A percentile compares a stretch with the other conserved stretches of the same genome.
Conservation (phyloP, 2,797 vertebrate genomes). For the Echiichthys vipera region DNA sequence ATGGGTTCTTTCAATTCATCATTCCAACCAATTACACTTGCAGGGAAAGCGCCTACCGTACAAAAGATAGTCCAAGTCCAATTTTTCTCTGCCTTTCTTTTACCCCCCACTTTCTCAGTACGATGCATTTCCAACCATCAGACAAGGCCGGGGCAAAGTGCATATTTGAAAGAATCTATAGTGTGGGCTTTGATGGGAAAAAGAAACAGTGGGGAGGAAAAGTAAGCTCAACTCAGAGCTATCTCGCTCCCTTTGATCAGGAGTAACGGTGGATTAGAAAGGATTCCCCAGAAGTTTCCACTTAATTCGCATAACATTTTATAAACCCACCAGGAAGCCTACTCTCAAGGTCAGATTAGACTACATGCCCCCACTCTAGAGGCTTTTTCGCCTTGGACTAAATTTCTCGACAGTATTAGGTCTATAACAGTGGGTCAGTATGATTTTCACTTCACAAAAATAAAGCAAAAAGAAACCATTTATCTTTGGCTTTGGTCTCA, state of each 20-base stretch:
- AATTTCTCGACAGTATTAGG: slow-evolving; percentile 48
- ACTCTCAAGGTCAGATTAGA: slow-evolving; percentile 70
- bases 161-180: slow-evolving; percentile 63
- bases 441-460: slow-evolving; percentile 39
- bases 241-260: slow-evolving; percentile 80
- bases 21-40: slow-evolving; percentile 68
- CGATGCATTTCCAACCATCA: slow-evolving; percentile 48
- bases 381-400: slow-evolving; percentile 21
- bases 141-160: slow-evolving; percentile 54
- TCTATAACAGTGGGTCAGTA: slow-evolving; percentile 29
- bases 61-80: slow-evolving; percentile 63
- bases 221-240: slow-evolving; percentile 66
- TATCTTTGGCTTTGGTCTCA: slow-evolving; percentile 58
- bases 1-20: slow-evolving; percentile 52
- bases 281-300: slow-evolving; percentile 75
- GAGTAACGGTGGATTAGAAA: slow-evolving; percentile 76
- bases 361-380: slow-evolving; percentile 27
- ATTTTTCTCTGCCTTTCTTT: slow-evolving; percentile 55
- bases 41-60: slow-evolving; percentile 35
- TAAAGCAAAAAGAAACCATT: slow-evolving; percentile 50
- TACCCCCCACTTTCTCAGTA: slow-evolving; percentile 31
- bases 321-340: slow-evolving; percentile 65
- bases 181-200: slow-evolving; percentile 32
- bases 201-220: slow-evolving; percentile 39
- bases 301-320: slow-evolving; percentile 73